These are phyloP conservation scores for Megaceryle torquata DNA, from an alignment of 2,113 vertebrate species.

Conservation along the genomic window DNA sequence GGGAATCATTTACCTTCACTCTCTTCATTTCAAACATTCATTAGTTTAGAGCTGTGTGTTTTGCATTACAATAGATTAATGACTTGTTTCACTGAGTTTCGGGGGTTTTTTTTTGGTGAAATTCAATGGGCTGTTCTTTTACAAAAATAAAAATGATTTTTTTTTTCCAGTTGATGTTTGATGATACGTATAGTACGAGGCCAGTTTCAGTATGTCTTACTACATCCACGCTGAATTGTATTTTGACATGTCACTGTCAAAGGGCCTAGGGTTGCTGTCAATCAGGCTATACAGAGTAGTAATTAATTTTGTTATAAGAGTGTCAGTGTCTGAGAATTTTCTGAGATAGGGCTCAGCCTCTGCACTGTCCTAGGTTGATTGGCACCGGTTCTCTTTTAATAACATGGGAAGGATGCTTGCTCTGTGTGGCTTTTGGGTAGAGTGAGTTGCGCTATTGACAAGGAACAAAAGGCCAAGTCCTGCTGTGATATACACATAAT, in stretches of 20 bases:
- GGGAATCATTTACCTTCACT: neutral
- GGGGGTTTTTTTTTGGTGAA: neutral
- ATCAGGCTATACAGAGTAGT: neutral
- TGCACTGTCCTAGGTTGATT: neutral
- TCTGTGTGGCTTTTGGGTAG: neutral
- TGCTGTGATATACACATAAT: neutral
- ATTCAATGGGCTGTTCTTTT: neutral
- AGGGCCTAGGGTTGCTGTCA: conserved; percentile 5
- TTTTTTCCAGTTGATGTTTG: neutral
- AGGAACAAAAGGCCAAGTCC: neutral
- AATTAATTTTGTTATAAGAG: conserved; percentile 36
- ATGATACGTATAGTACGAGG: neutral
- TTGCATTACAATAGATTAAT: neutral
- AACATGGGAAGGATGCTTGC: neutral
- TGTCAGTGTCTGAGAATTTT: neutral
- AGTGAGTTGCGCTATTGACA: neutral
- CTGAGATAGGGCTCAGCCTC: neutral
- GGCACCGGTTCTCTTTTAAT: neutral
- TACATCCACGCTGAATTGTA: neutral
- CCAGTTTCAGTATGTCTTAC: neutral
- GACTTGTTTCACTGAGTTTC: neutral
- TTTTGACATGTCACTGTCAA: conserved; percentile 1
- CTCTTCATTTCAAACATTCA: neutral
- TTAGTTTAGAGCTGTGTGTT: neutral
- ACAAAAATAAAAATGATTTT: neutral